A percentile compares a stretch with the other conserved stretches of the same genome.
These are phyloP conservation scores for Tinea trinotella DNA, from an alignment of 2,888 invertebrate genomes.

Conservation along the genomic window DNA sequence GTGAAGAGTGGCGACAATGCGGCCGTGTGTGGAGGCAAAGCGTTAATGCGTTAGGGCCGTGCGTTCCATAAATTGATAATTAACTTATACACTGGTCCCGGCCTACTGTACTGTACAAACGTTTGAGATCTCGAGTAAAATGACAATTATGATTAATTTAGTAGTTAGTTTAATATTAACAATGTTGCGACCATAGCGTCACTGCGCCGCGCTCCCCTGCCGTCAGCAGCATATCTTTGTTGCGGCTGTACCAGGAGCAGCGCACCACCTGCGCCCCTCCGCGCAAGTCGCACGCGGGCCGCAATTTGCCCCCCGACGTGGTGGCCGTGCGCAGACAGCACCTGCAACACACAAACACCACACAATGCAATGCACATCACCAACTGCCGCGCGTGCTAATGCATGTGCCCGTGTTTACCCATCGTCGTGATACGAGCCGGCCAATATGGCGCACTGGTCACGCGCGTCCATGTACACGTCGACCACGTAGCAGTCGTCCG, in stretches of 20 bases:
- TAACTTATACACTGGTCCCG: no score
- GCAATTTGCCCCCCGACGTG: conserved; percentile 61
- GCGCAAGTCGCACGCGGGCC: conserved; percentile 68
- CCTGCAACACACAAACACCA: background rate
- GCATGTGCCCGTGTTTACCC: no score
- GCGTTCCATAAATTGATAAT: conserved; percentile 76
- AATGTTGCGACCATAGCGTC: no score
- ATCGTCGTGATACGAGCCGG: conserved; percentile 75
- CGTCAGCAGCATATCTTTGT: conserved; percentile 72
- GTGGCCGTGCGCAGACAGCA: conserved; percentile 43
- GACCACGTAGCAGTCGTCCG: conserved; percentile 76
- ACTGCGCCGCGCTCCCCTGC: conserved; percentile 85
- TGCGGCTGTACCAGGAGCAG: conserved; percentile 75
- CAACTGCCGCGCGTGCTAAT: no score
- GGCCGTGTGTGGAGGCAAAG: no score
- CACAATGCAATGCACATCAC: no score
- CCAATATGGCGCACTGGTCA: conserved; percentile 70
- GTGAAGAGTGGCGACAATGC: no score
- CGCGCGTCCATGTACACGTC: conserved; percentile 65
- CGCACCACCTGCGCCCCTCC: conserved; percentile 80
- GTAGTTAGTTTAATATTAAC: no score
- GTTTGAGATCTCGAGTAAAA: no score
- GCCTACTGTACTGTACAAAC: no score
- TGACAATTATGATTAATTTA: no score
- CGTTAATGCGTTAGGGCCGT: conserved; percentile 16